phyloP scores from a whole-genome alignment of 2,113 vertebrate genomes.

The Carettochelys insculpta region DNA sequence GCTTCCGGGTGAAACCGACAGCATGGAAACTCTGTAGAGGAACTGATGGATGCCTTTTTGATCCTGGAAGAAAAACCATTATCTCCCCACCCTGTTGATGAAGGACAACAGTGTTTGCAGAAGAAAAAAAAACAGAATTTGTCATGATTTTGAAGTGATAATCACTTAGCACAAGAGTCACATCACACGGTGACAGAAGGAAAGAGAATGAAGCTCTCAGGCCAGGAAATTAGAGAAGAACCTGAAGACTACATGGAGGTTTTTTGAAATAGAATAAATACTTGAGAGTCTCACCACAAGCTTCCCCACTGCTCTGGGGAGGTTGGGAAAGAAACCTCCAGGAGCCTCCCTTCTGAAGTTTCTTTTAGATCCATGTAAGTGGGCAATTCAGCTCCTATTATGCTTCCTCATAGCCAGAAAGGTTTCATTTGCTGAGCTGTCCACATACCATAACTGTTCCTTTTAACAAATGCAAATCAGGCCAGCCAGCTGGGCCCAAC shows the following conservation, averaged over 20 bases:
- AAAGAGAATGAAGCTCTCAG: background rate
- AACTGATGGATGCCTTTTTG: background rate
- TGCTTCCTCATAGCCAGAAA: background rate
- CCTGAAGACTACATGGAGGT: background rate
- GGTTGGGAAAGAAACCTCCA: background rate
- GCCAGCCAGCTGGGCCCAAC: background rate
- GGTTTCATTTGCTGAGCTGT: background rate
- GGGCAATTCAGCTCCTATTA: background rate
- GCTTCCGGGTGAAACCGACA: too few relatives aligned
- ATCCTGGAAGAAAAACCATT: background rate
- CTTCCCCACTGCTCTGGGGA: background rate
- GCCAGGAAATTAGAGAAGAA: background rate
- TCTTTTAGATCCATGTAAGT: background rate
- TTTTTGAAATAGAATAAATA: background rate
- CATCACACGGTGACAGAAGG: rapidly evolving
- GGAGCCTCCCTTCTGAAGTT: background rate
- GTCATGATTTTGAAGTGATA: too few relatives aligned
- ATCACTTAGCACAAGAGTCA: background rate
- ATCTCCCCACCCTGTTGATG: background rate
- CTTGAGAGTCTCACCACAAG: background rate
- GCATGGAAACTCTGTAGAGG: background rate
- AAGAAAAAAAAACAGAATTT: background rate
- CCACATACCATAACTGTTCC: background rate
- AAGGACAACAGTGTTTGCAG: background rate
- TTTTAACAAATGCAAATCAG: background rate